A percentile compares a stretch with the other conserved stretches of the same genome.
These are phyloP conservation scores for Drosophila takahashii DNA, from an alignment of 1,140 invertebrate species.

Conservation along the genomic window DNA sequence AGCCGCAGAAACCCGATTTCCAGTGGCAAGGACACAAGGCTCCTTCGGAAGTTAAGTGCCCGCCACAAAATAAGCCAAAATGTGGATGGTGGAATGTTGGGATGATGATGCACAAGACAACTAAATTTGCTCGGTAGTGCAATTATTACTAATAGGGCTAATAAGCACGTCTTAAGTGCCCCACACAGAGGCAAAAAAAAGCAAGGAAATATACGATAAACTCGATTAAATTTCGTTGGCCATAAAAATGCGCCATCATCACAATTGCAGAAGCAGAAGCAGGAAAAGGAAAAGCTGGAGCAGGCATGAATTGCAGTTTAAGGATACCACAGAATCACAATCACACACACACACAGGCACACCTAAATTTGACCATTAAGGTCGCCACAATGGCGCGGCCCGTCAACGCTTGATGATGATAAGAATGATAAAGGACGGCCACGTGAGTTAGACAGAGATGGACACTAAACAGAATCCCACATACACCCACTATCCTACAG, in stretches of 20 bases:
- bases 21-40: conserved; percentile 31
- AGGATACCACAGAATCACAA: conserved; percentile 52
- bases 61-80: conserved; percentile 40
- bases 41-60: conserved; percentile 53
- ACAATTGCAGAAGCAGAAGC: conserved; percentile 60
- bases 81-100: conserved; percentile 12
- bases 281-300: conserved; percentile 26
- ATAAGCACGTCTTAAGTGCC: conserved; percentile 78
- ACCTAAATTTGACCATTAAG: conserved; percentile 75
- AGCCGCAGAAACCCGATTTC: conserved; percentile 30
- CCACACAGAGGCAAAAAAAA: conserved; percentile 15
- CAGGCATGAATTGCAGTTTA: conserved; percentile 78
- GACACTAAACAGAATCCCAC: conserved; percentile 52
- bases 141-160: conserved; percentile 81
- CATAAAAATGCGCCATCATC: conserved; percentile 80
- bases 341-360: conserved; percentile 17
- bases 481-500: background rate
- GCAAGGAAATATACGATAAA: conserved; percentile 64
- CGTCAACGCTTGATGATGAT: conserved; percentile 77
- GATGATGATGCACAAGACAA: conserved; percentile 61
- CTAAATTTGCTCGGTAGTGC: conserved; percentile 79
- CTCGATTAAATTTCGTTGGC: conserved; percentile 75
- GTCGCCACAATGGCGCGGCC: conserved; percentile 70
- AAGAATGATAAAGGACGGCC: conserved; percentile 29
- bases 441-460: conserved; percentile 7